Evolutionary conservation across 2,113 vertebrate species (phyloP).

Genomic region (Urocolius indicus): DNA sequence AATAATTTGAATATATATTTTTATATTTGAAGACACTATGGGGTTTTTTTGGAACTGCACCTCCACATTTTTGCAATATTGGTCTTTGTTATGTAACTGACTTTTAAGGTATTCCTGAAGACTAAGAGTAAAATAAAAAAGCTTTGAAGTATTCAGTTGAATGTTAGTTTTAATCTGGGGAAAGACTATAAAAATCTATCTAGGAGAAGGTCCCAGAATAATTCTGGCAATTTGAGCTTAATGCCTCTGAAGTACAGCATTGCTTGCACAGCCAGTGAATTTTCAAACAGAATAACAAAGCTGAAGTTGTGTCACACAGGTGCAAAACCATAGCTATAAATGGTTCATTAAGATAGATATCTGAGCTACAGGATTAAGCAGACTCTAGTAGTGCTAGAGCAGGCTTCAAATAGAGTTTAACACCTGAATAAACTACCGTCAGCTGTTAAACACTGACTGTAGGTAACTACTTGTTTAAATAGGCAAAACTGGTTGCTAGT

Average conservation of each 20-base stretch:
- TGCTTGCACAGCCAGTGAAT: background rate
- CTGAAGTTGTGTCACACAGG: background rate
- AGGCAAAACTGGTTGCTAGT: background rate
- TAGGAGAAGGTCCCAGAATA: background rate
- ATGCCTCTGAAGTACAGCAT: background rate
- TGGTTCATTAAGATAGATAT: background rate
- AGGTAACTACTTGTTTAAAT: background rate
- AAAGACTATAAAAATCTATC: background rate
- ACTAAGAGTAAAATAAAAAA: slow-evolving; percentile 43
- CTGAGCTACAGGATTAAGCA: background rate
- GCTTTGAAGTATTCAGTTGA: slow-evolving; percentile 46
- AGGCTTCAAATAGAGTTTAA: background rate
- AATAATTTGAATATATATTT: slow-evolving; percentile 44
- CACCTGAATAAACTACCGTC: background rate
- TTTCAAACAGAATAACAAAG: background rate
- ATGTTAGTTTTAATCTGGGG: background rate
- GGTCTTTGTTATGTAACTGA: background rate
- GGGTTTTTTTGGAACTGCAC: slow-evolving; percentile 1
- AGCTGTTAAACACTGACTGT: background rate
- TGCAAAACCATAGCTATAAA: background rate
- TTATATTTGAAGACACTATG: slow-evolving; percentile 54
- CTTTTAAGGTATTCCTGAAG: slow-evolving; percentile 48
- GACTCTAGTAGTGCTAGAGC: background rate
- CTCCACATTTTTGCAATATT: background rate
- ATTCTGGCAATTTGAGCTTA: background rate